Evolutionary conservation across 1,140 invertebrate species (phyloP).

Genomic region (Tetranychus cinnabarinus): DNA sequence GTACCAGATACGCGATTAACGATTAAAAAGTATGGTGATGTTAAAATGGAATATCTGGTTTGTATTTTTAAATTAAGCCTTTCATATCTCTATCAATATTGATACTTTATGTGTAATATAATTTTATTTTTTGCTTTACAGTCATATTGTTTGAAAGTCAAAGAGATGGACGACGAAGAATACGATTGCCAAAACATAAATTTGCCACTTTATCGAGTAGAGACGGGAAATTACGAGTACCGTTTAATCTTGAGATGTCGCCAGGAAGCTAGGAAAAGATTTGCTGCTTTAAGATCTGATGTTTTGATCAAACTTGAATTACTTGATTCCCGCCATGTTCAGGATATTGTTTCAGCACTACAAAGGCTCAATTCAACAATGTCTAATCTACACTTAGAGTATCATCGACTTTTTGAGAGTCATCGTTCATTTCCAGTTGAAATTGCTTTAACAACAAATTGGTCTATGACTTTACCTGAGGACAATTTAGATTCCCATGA

Average conservation of each 20-base stretch:
- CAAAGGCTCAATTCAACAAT: conserved; percentile 51
- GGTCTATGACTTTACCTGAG: conserved; percentile 32
- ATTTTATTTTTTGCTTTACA: conserved; percentile 11
- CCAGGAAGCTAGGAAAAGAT: conserved; percentile 67
- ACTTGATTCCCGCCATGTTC: conserved; percentile 89
- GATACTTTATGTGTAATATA: background rate
- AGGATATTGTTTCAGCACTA: conserved; percentile 61
- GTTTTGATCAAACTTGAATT: conserved; percentile 90
- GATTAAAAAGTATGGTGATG: conserved; percentile 87
- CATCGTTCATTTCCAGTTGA: conserved; percentile 78
- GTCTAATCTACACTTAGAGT: conserved; percentile 41
- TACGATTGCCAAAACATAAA: conserved; percentile 71
- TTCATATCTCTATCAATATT: conserved; percentile 16
- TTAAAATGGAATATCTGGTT: conserved; percentile 85
- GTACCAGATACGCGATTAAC: conserved; percentile 93
- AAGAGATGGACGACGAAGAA: conserved; percentile 93
- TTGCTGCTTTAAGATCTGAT: conserved; percentile 81
- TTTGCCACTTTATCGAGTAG: conserved; percentile 84
- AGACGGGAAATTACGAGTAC: conserved; percentile 98
- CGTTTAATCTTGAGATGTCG: conserved; percentile 73
- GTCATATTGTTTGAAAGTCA: conserved; percentile 86
- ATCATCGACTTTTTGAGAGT: conserved; percentile 35
- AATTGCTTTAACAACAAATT: conserved; percentile 63
- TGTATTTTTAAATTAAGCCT: conserved; percentile 28
- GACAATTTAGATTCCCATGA: too few species aligned